Evolutionary conservation across 2,113 vertebrate species (phyloP), one percentile per base, ranked within the genome.

Genomic region (Periophthalmodon schlosseri): DNA sequence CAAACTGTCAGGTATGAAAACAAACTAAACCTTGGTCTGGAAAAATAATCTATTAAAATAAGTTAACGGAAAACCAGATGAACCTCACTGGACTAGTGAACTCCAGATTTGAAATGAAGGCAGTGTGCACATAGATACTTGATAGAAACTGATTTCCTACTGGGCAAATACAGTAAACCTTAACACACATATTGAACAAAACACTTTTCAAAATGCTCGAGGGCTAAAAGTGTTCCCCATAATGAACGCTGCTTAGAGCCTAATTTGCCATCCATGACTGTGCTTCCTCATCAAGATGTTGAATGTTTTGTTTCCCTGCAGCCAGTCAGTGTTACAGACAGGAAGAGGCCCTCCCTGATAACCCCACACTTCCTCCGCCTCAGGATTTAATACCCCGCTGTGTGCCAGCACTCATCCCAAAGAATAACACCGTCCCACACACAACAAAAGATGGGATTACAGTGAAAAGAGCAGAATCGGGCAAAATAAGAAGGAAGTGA

Each of bases 271-370:
- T 73, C 69, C 64, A n/a, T 39, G 84, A 78, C 77, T 70, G 12
- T 23, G 69, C 75, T 88, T 83, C 81, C 83, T 87, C 77, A 69
- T 70, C 69, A 84, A 80, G 87, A 91, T 72, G 75, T 75, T 46
- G 72, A 65, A 49, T 50, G 73, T 89, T 88, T 88, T 91, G 86
- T 90, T 91, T 84, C 75, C 72, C 71, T 63, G 80, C 44, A 73
- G 67, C 67, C 34, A 75, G 79, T 64, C 57, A 52, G 82, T 75
- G 76, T 85, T 88, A 86, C 75, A 81, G 73, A 79, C 80, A 65
- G 89, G 89, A 90, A 34, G 24, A 82, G 84, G 85, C 84, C 76
- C 83, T 87, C 87, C 88, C 86, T 79, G 84, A 88, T 90, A 88
- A 90, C 75, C 73, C 82, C 49, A 16, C 63, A 79, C 87, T 91